Conservation (phyloP, 2,888 invertebrate genomes). For the Cataglyphis altisquamis region DNA sequence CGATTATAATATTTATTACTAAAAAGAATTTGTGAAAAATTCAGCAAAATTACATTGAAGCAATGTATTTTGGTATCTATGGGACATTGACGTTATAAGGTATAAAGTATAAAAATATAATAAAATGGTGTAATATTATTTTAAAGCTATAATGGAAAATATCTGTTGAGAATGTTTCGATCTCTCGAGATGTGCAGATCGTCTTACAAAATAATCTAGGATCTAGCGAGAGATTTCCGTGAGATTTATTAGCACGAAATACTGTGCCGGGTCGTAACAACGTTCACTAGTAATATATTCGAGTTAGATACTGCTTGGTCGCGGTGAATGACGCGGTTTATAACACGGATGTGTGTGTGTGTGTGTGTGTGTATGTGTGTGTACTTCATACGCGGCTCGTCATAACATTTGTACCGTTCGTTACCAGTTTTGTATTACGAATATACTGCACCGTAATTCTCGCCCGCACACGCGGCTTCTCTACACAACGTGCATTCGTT, state of each 20-base stretch:
- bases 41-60: background rate
- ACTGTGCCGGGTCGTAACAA: slow-evolving; percentile 41
- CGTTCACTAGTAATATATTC: slow-evolving; percentile 60
- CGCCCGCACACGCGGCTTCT: background rate
- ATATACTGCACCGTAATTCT: slow-evolving; percentile 18
- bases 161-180: background rate
- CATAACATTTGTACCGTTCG: slow-evolving; percentile 14
- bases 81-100: background rate
- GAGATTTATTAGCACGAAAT: slow-evolving; percentile 55
- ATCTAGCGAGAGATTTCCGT: slow-evolving; percentile 34
- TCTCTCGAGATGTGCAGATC: background rate
- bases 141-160: slow-evolving; percentile 7
- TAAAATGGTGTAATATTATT: background rate
- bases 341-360: background rate
- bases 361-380: background rate
- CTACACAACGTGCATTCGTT: slow-evolving; percentile 18
- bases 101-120: slow-evolving; percentile 2
- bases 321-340: slow-evolving; percentile 19
- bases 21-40: background rate
- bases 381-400: slow-evolving; percentile 14
- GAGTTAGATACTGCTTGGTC: slow-evolving; percentile 44
- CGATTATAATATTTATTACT: background rate
- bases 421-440: slow-evolving; percentile 29
- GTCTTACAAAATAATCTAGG: background rate
- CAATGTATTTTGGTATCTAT: background rate